Base-by-base conservation (phyloP, 1,140 invertebrate species). In the Eubasilissa regina region DNA sequence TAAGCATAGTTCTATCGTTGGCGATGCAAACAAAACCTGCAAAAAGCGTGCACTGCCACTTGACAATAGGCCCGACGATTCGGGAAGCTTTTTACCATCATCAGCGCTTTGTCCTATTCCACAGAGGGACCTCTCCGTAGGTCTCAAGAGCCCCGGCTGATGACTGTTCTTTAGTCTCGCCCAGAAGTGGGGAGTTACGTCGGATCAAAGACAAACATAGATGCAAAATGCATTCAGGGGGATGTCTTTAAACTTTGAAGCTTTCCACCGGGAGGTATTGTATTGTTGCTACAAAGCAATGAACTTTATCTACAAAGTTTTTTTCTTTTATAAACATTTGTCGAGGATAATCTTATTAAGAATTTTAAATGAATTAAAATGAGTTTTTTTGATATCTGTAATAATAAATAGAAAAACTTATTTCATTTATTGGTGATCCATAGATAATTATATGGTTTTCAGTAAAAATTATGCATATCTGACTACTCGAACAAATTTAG, bases 171-270 rank as follows among this genome's bases (percentile, higher is more conserved):
- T 70, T 70, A 70, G 45, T 21, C 35, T 9, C 43, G 45, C 48
- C 44, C 7, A 10, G 10, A 25, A 64, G 25, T 43, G 35, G 35
- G 35, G 60, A 64, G 35, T 43, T 25, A 43, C 15, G 19, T 70
- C 25, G 48, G 66, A 51, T 70, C 66, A 70, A 70, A 70, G 66
- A 70, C 66, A 70, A 70, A 70, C 66, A 17, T 17, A 8, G 45
- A 51, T 70, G 45, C 11, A 53, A 43, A 70, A 70, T 48, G 45
- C 66, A 70, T 70, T 70, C 66, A 53, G 15, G 21, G 12, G 60
- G 8, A 19, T 48, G 66, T 51, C 47, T 51, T 70, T 51, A 70
- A 3, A 10, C 47, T 47, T 21, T 70, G 66, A 70, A 70, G 47
- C 45, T 47, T 47, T 45, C 45, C 62, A 66, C 35, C 25, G 25